Evolutionary conservation across 2,797 vertebrate genomes (phyloP).

Genomic region (Tangara arthus): DNA sequence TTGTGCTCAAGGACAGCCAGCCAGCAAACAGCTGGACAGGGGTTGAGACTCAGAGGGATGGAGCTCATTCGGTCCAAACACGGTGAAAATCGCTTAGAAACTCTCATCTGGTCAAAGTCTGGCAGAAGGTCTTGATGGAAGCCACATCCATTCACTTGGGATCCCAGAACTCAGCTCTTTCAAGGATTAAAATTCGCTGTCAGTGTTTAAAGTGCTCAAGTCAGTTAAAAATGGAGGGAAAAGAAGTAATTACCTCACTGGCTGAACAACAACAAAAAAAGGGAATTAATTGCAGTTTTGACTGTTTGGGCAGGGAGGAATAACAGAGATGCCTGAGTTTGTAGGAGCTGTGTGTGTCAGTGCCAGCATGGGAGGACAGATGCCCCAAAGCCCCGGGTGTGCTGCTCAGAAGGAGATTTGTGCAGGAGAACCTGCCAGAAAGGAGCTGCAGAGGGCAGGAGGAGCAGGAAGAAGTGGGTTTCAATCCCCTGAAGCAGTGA

Average conservation of each 20-base stretch:
- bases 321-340: background rate
- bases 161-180: background rate
- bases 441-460: background rate
- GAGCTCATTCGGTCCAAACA: no score
- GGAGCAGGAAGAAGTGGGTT: background rate
- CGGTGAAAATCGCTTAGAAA: background rate
- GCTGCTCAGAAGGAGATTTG: background rate
- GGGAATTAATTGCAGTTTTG: background rate
- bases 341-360: background rate
- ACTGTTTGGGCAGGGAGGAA: background rate
- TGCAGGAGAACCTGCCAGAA: background rate
- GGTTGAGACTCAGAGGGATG: background rate
- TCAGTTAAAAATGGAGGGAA: background rate
- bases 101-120: background rate
- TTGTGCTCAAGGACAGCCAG: background rate
- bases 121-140: background rate
- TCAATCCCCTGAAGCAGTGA: background rate
- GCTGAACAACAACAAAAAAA: background rate
- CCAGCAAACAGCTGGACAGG: background rate
- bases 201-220: background rate
- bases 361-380: background rate
- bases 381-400: rapidly evolving
- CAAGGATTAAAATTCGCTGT: background rate
- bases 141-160: background rate
- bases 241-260: background rate